Evolutionary conservation across 1,140 invertebrate genomes (phyloP), one percentile per base, ranked within the genome.

Genomic region (Drosophila albomicans): DNA sequence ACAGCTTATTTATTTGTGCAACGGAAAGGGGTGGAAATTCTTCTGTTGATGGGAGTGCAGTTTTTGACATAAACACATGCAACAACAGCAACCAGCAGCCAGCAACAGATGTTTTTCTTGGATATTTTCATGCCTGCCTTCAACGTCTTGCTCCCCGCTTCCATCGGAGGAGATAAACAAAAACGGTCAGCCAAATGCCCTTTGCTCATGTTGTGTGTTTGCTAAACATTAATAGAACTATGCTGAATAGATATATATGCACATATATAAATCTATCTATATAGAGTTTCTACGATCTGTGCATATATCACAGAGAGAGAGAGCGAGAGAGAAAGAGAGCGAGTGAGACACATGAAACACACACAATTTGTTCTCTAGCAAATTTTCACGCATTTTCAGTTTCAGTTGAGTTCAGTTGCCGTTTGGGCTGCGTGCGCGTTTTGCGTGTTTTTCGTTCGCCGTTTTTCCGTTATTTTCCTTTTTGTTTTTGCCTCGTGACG

Each of bases 221-320:
- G 79, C 67, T 78, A 85, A 81, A 84, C 81, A 86, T 81, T 84
- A 81, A 78, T 84, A 84, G 81, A 82, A 82, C 77, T 84, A 81
- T 78, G 73, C 43, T 69, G 69, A 61, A 20, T 5, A 66, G 54
- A 48, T 48, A 32, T 57, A 45, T 54, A 20, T 35, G 32, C 8
- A 32, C 15, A 62, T 38, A 43, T 68, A 43, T 67, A 41, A 41
- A 25, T 41, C 51, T 43, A 6, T 28, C 3, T 52, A 72, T 70
- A 59, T 61, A 63, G 43, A 57, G 65, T 62, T 59, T 58, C 54
- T 38, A 66, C 25, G 38, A 67, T 28, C 35, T 28, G 15, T 54
- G 43, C 25, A 54, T 7, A 32, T 52, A 52, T 46, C 32, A 49
- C 46, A 62, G 75, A 75, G 62, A 70, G 62, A 70, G 62, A 57